Conservation (phyloP, 1,140 invertebrate species). For the Drosophila burlai region DNA sequence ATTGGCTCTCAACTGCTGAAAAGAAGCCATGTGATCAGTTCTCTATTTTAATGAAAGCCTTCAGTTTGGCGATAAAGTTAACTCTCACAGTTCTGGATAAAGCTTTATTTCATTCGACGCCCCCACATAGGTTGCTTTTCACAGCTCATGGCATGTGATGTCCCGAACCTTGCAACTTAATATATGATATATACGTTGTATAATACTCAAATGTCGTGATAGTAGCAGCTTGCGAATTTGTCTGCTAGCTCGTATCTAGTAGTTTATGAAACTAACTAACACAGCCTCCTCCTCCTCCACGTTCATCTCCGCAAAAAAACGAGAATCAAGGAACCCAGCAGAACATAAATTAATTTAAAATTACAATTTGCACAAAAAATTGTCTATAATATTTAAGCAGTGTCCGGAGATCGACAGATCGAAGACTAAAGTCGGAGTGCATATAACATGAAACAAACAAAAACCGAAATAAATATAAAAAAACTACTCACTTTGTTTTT, state of each 20-base stretch:
- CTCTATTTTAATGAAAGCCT: too few relatives aligned
- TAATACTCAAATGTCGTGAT: conserved; percentile 83
- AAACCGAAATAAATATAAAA: conserved; percentile 53
- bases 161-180: conserved; percentile 47
- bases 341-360: conserved; percentile 55
- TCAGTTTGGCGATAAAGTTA: not conserved
- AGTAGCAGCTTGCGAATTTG: conserved; percentile 72
- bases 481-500: conserved; percentile 1
- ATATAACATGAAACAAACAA: conserved; percentile 55
- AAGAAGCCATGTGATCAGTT: conserved; percentile 7
- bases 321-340: conserved; percentile 6
- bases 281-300: conserved; percentile 18
- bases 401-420: conserved; percentile 46
- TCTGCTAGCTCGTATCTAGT: conserved; percentile 69
- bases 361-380: conserved; percentile 43
- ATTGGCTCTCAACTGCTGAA: conserved; percentile 1
- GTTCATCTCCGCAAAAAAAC: conserved; percentile 20
- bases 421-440: conserved; percentile 60
- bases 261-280: conserved; percentile 42
- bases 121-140: not conserved
- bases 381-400: conserved; percentile 68
- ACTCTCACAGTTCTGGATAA: not conserved
- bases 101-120: not conserved
- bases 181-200: conserved; percentile 64
- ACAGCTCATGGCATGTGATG: conserved; percentile 20